These are phyloP conservation scores for Brachypodius melanocephalos DNA, from an alignment of 2,113 vertebrate species.

Conservation along the genomic window DNA sequence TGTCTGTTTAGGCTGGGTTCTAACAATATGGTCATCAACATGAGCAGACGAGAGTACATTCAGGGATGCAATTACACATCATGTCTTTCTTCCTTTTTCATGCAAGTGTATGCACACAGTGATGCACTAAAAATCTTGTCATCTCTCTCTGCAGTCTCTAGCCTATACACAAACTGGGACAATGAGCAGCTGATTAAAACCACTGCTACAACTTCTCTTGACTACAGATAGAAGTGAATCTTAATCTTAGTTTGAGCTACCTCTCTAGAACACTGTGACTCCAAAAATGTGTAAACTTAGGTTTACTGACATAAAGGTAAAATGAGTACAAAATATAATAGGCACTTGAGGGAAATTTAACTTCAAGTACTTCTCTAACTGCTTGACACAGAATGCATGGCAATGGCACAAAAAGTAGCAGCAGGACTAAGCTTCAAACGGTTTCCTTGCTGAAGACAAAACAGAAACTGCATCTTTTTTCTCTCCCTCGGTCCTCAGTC, in stretches of 20 bases:
- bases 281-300: neutral
- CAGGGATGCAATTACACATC: neutral
- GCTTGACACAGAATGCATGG: neutral
- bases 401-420: neutral
- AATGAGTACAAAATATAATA: neutral
- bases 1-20: neutral
- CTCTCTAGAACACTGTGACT: neutral
- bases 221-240: neutral
- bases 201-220: neutral
- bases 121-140: neutral
- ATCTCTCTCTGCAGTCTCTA: neutral
- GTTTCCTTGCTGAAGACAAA: neutral
- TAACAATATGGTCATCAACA: neutral
- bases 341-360: neutral
- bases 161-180: neutral
- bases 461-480: neutral
- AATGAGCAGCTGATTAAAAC: neutral
- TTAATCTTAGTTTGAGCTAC: neutral
- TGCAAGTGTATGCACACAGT: neutral
- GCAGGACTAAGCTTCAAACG: neutral
- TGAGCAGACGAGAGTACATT: neutral
- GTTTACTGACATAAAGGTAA: neutral
- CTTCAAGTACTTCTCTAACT: neutral
- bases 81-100: neutral
- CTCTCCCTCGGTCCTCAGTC: rapidly evolving